phyloP scores from a whole-genome alignment of 2,797 vertebrate species.

The Valencia hispanica region DNA sequence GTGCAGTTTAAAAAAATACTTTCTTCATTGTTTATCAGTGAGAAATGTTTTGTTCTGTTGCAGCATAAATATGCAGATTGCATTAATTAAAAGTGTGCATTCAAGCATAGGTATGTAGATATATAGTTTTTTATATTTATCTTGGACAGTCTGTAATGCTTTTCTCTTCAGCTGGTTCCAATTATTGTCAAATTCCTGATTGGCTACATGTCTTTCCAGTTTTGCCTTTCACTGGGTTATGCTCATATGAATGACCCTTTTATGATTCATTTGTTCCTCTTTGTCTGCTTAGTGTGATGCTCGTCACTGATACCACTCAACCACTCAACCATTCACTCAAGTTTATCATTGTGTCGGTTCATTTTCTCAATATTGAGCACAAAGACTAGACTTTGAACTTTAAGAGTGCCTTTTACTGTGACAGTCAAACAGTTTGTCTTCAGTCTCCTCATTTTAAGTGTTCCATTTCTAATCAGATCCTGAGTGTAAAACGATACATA shows the following conservation, averaged over 20 bases:
- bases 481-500: background rate
- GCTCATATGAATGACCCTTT: slow-evolving; percentile 3
- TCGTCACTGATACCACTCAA: background rate
- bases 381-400: background rate
- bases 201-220: background rate
- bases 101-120: background rate
- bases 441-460: background rate
- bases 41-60: background rate
- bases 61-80: background rate
- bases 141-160: background rate
- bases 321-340: too few species aligned
- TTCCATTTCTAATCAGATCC: background rate
- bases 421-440: background rate
- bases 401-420: background rate
- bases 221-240: background rate
- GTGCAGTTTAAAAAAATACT: background rate
- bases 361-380: background rate
- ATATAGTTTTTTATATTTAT: background rate
- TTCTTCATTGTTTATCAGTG: background rate
- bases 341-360: background rate
- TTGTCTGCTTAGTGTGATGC: background rate
- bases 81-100: background rate
- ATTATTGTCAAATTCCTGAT: background rate
- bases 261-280: background rate
- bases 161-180: background rate